Evolutionary conservation across 2,888 invertebrate species (phyloP).

Genomic region (Dryobotodes eremita): DNA sequence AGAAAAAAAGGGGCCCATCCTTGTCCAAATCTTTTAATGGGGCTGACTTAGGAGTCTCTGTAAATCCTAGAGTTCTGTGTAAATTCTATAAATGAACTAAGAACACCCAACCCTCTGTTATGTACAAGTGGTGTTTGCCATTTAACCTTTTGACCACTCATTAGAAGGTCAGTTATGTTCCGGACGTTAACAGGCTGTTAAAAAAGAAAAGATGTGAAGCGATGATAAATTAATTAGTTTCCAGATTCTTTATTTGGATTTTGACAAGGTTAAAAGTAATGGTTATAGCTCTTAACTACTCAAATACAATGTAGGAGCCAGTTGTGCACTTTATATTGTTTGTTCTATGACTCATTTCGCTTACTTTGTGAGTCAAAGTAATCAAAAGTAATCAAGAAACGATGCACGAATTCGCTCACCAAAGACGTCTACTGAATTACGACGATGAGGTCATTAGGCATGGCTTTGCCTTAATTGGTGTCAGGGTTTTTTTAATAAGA

Average conservation of each 20-base stretch:
- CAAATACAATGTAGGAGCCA: constrained; percentile 5
- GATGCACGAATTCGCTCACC: constrained; percentile 67
- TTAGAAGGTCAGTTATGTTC: not conserved
- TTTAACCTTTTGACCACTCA: not conserved
- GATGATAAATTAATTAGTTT: constrained; percentile 2
- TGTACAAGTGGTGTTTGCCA: not conserved
- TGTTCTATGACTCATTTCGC: constrained; percentile 20
- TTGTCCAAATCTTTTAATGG: not conserved
- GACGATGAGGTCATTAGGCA: constrained; percentile 79
- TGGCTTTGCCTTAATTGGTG: constrained; percentile 76
- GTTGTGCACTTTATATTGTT: constrained; percentile 23
- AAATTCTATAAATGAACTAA: not conserved
- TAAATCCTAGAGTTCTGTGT: too few relatives aligned
- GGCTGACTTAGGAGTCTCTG: not conserved
- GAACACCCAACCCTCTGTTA: not conserved
- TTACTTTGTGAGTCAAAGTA: constrained; percentile 43
- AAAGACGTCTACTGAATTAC: constrained; percentile 72
- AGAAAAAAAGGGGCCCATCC: not conserved
- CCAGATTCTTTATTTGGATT: not conserved
- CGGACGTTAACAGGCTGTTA: not conserved
- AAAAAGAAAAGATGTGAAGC: not conserved
- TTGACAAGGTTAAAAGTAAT: constrained; percentile 13
- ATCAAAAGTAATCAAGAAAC: constrained; percentile 67
- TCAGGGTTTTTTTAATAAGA: constrained; percentile 72
- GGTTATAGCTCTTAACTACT: not conserved